These are phyloP conservation scores for Ctenosaura bakeri DNA, from an alignment of 2,797 vertebrate genomes.

Conservation along the genomic window DNA sequence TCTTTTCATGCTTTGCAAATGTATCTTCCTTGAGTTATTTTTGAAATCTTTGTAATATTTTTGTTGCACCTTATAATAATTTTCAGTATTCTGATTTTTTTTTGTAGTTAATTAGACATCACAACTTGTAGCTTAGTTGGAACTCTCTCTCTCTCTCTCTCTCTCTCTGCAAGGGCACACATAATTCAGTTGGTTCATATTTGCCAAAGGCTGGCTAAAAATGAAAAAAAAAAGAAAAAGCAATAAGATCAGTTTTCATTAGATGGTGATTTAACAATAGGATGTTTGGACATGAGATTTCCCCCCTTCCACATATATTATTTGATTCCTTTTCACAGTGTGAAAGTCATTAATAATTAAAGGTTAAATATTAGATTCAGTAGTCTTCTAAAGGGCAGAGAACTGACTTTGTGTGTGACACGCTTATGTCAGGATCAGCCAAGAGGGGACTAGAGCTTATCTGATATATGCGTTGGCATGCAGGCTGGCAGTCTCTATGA, in stretches of 20 bases:
- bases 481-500: not conserved
- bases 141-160: not conserved
- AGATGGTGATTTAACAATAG: constrained; percentile 32
- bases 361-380: not conserved
- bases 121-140: not conserved
- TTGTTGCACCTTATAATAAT: not conserved
- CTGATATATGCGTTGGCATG: not conserved
- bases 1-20: not conserved
- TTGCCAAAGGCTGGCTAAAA: not conserved
- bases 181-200: not conserved
- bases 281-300: constrained; percentile 42
- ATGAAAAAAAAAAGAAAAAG: not conserved
- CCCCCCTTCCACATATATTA: not conserved
- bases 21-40: constrained; percentile 22
- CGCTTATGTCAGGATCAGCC: not conserved
- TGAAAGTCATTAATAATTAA: not conserved
- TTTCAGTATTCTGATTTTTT: constrained; percentile 14
- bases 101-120: constrained; percentile 7
- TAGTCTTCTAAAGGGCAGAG: not conserved
- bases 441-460: not conserved
- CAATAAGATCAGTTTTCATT: not conserved
- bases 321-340: not conserved
- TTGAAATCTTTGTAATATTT: constrained; percentile 23
- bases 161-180: not conserved
- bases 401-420: not conserved